phyloP scores from a whole-genome alignment of 2,888 invertebrate genomes.

The Drosophila limbata region DNA sequence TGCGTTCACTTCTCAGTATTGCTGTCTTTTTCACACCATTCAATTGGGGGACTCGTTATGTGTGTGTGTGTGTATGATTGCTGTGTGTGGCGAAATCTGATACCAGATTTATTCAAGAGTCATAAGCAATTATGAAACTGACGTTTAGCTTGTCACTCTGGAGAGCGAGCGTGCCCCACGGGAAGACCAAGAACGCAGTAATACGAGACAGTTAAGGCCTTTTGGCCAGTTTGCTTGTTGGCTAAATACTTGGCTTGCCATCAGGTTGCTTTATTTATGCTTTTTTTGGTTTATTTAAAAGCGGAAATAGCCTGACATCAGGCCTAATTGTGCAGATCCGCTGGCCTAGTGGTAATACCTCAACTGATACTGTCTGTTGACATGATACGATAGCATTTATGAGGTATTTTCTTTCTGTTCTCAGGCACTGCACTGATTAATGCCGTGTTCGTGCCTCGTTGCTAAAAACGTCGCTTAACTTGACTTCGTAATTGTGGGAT shows the following conservation, averaged over 20 bases:
- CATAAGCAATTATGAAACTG: constrained; percentile 75
- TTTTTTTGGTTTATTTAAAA: constrained; percentile 17
- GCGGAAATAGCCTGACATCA: constrained; percentile 52
- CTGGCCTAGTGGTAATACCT: constrained; percentile 53
- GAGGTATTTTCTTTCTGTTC: constrained; percentile 27
- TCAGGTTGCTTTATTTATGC: background rate
- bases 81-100: constrained; percentile 69
- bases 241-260: constrained; percentile 23
- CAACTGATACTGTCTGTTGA: constrained; percentile 14
- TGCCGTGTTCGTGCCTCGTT: constrained; percentile 26
- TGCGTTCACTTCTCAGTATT: constrained; percentile 49
- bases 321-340: constrained; percentile 71
- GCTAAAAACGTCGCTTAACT: constrained; percentile 47
- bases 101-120: constrained; percentile 71
- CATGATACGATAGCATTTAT: constrained; percentile 44
- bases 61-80: constrained; percentile 12
- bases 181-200: constrained; percentile 29
- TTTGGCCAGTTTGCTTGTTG: constrained; percentile 25
- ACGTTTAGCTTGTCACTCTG: constrained; percentile 76
- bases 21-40: constrained; percentile 60
- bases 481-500: constrained; percentile 60
- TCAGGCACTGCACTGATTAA: constrained; percentile 32
- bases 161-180: constrained; percentile 9
- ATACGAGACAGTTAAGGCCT: constrained; percentile 34
- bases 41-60: constrained; percentile 29